Conservation (phyloP, 1,140 invertebrate genomes). For the Paraescarpia echinospica region DNA sequence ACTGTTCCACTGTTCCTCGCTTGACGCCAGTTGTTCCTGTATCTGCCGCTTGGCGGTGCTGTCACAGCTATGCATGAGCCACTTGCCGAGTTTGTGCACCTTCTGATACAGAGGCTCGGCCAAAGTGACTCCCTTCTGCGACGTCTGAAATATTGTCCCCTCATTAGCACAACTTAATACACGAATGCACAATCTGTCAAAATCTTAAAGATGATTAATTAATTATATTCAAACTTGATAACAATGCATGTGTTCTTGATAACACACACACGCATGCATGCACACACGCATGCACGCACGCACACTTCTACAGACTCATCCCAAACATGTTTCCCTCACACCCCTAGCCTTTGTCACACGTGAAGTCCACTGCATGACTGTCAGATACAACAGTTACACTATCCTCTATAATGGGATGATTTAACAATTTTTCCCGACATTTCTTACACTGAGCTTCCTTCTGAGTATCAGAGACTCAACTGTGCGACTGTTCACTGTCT, state of each 20-base stretch:
- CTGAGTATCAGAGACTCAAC: no score
- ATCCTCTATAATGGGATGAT: no score
- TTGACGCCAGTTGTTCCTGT: neutral
- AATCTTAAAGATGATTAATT: conserved; percentile 23
- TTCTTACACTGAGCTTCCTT: no score
- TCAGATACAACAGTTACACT: neutral
- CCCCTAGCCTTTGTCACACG: neutral
- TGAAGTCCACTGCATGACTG: neutral
- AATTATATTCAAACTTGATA: conserved; percentile 3
- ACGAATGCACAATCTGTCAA: neutral
- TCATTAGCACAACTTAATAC: neutral
- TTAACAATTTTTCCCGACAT: no score
- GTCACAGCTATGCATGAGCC: neutral
- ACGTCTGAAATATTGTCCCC: conserved; percentile 1
- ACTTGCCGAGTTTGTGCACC: conserved; percentile 9
- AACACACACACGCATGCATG: neutral
- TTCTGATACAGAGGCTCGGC: conserved; percentile 9
- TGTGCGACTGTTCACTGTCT: neutral
- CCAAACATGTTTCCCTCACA: neutral
- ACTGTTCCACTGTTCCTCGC: neutral
- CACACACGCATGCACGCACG: neutral
- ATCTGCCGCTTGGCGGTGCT: neutral
- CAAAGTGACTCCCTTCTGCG: neutral
- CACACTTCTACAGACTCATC: neutral
- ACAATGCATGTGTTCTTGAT: neutral